These are phyloP conservation scores for Picathartes gymnocephalus DNA, from an alignment of 2,113 vertebrate species.

Conservation along the genomic window DNA sequence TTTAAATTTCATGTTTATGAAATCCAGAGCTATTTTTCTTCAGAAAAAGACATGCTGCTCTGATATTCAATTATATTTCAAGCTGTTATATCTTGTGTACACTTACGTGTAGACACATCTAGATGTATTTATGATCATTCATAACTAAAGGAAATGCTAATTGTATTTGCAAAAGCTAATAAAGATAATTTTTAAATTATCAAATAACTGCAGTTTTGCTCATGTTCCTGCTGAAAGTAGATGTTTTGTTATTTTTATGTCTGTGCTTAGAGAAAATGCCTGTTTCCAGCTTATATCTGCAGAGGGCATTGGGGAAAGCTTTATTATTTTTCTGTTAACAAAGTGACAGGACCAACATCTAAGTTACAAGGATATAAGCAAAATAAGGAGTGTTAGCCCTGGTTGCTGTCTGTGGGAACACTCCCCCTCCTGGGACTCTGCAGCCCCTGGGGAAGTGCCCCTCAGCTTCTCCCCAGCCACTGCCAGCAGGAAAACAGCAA, in stretches of 20 bases:
- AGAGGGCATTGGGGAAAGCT: not conserved
- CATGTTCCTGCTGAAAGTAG: not conserved
- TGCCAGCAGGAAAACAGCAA: not conserved
- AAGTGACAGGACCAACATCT: not conserved
- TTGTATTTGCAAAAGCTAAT: not conserved
- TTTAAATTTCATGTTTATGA: not conserved
- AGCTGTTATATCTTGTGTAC: not conserved
- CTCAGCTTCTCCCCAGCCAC: not conserved
- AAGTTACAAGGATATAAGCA: not conserved
- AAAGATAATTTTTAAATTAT: not conserved
- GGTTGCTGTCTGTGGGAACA: fast-evolving
- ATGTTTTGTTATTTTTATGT: not conserved
- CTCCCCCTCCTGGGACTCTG: not conserved
- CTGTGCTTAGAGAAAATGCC: not conserved
- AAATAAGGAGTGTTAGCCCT: not conserved
- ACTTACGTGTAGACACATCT: not conserved
- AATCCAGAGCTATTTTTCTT: not conserved
- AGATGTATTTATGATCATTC: not conserved
- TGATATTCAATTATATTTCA: not conserved
- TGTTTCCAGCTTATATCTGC: not conserved
- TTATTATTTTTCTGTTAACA: not conserved
- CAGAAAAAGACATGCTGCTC: not conserved
- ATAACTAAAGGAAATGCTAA: not conserved
- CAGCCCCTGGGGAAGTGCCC: fast-evolving
- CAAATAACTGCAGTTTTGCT: not conserved